Evolutionary conservation across 2,888 invertebrate species (phyloP), one percentile per base, ranked within the genome.

Genomic region (Lasioglossum vierecki): DNA sequence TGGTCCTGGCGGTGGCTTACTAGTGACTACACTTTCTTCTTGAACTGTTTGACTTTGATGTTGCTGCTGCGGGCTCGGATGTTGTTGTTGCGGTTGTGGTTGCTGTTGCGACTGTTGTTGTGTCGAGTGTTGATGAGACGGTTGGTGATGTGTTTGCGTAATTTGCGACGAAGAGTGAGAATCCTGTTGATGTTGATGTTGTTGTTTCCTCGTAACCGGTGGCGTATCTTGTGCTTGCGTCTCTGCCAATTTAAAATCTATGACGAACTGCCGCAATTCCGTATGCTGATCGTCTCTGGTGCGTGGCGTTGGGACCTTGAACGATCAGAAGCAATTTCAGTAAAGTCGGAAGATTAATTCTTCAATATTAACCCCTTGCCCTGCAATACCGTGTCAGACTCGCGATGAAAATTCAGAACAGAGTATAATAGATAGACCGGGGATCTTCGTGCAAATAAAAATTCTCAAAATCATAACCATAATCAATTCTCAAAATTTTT

Each of bases 261-360:
- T 96, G 0, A 97, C 96, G 94, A 98, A 98, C 93, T 97, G 97
- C 88, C 98, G 97, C 80, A 98, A 94, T 83, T 98, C 98, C 95
- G 93, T 88, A 80, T 95, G 95, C 41, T 93, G 92, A 4, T 94
- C 95, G n/a, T 95, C 95, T 68, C 95, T 88, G 53, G 89, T 91
- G 35, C 95, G 93, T 30, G 94, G 91, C 5, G 93, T 91, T 72
- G 93, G 88, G 9, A 92, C 91, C 89, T 94, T 89, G 6, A 84
- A 86, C 2, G n/a, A 86, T 44, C 6, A 53, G 11, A 66, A 77
- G 44, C 53, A 76, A 76, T 76, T 60, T 53, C 22, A n/a, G 30
- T 66, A n/a, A 63, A n/a, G 41, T 15, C n/a, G 39, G 22, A 63
- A 46, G 57, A 18, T 6, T 57, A n/a, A 22, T 26, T 30, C 18